Evolutionary conservation across 2,113 vertebrate species (phyloP).

Genomic region (Theristicus caerulescens): DNA sequence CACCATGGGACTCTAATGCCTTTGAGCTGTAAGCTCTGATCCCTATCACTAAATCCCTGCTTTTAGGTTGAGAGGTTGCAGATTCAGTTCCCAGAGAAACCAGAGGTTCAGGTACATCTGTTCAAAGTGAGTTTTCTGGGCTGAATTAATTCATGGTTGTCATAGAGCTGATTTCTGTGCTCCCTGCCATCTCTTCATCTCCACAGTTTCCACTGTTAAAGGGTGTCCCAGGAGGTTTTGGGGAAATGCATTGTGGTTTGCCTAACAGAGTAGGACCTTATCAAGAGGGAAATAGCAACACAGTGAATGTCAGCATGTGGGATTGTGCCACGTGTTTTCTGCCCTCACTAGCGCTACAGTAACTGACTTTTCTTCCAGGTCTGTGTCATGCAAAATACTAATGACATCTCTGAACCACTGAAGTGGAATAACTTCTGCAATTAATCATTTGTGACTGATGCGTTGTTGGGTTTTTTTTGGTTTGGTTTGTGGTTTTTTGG

Average conservation of each 20-base stretch:
- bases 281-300: background rate
- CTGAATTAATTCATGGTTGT: background rate
- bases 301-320: background rate
- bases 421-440: background rate
- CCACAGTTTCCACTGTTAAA: background rate
- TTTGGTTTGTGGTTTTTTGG: no score
- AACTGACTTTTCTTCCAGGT: background rate
- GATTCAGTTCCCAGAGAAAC: background rate
- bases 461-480: background rate
- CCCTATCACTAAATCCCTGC: background rate
- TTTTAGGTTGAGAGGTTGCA: background rate
- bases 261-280: background rate
- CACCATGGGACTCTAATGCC: background rate
- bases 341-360: fast-evolving
- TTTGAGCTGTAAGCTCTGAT: background rate
- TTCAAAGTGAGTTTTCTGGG: background rate
- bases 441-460: background rate
- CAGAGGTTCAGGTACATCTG: background rate
- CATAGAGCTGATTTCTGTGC: background rate
- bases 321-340: fast-evolving
- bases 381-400: background rate
- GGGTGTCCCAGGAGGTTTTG: background rate
- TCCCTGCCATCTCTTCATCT: fast-evolving
- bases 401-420: background rate
- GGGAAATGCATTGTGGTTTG: background rate